phyloP scores from a whole-genome alignment of 2,113 vertebrate genomes.

The Globicephala melas region DNA sequence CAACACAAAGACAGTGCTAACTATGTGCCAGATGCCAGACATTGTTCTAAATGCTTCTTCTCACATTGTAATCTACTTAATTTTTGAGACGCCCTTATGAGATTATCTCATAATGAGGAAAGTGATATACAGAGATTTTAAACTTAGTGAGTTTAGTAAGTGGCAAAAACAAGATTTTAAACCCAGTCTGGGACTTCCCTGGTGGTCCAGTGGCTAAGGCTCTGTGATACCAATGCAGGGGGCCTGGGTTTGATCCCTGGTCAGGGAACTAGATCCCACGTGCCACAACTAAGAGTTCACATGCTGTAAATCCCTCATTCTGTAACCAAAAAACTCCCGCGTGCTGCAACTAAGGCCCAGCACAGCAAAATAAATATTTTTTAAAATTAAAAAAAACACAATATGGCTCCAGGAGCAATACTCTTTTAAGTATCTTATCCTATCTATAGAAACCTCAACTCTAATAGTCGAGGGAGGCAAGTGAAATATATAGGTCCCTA shows the following conservation, averaged over 20 bases:
- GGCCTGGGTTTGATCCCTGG: too few relatives aligned
- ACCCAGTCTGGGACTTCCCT: neutral
- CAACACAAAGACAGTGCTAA: neutral
- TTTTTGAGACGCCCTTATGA: neutral
- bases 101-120: neutral
- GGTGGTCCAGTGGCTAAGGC: too few relatives aligned
- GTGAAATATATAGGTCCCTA: neutral
- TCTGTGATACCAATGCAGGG: too few relatives aligned
- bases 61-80: neutral
- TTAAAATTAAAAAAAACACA: too few relatives aligned
- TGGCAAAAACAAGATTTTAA: neutral
- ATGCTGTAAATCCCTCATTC: too few relatives aligned
- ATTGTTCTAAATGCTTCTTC: conserved; percentile 12
- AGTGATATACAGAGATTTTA: neutral
- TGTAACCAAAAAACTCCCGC: too few relatives aligned
- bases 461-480: neutral
- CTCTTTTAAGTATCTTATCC: neutral
- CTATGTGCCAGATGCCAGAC: neutral
- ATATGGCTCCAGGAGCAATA: neutral
- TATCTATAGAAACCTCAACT: neutral
- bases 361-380: too few relatives aligned
- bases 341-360: too few relatives aligned
- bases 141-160: neutral
- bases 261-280: too few relatives aligned
- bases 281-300: too few relatives aligned